These are phyloP conservation scores for Coendou prehensilis DNA, from an alignment of 2,797 vertebrate species.

Conservation along the genomic window DNA sequence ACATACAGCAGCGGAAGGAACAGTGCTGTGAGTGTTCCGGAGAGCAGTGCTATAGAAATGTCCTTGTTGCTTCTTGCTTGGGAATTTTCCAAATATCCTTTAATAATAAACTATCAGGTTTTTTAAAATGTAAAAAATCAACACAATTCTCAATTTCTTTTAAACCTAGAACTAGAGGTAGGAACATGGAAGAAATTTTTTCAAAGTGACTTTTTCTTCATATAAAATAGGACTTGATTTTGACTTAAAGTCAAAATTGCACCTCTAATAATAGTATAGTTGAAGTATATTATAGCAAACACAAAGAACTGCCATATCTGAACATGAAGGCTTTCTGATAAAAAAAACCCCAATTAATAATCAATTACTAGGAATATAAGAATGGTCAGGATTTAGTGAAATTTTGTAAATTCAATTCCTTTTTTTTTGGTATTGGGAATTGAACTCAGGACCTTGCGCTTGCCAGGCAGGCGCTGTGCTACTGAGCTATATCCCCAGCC, in stretches of 20 bases:
- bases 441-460: no score
- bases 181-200: neutral
- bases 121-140: neutral
- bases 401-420: neutral
- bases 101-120: neutral
- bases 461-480: no score
- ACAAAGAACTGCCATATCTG: neutral
- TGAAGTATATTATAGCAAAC: neutral
- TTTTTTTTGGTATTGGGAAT: neutral
- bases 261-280: neutral
- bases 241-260: neutral
- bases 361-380: neutral
- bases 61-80: neutral
- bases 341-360: neutral
- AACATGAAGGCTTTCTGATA: constrained; percentile 1
- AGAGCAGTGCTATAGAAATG: neutral
- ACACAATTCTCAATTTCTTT: neutral
- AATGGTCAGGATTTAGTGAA: neutral
- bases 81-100: constrained; percentile 30
- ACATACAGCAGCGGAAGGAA: neutral
- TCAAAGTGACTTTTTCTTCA: neutral
- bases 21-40: neutral
- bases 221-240: neutral
- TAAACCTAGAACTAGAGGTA: constrained; percentile 12
- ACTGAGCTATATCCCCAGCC: no score